Base-by-base conservation (phyloP, 2,113 vertebrate species). In the Oceanites oceanicus region DNA sequence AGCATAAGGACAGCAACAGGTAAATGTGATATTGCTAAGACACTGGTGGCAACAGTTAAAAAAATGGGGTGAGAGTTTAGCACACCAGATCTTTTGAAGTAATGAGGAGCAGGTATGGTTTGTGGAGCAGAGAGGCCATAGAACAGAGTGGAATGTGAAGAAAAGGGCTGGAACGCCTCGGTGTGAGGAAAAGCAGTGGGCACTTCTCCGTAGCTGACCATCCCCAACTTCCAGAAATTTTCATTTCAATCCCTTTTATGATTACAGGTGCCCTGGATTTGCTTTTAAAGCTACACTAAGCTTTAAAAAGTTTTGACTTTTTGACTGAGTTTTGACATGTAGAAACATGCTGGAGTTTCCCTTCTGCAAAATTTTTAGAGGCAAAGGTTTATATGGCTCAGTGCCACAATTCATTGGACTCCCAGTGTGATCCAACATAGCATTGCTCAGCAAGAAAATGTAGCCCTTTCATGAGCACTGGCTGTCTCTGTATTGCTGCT, bases 401-500 rank as follows among this genome's bases (percentile, higher is more conserved):
- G 56, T 89, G 96, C 80, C 92, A 89, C 55, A 81, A 87, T 75
- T 88, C 30, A 17, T 61, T 72, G 70, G 40, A 78, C 83, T 86
- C 92, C 61, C 65, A 91, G 83, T 65, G 92, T 87, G 83, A 81
- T 84, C 45, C 49, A 78, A 55, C 68, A 63, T 2, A 75, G 25
- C 70, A 61, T 53, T 92, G 55, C 86, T 95, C 91, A 91, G 80
- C 83, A 94, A 94, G 86, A 89, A 97, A 89, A 92, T 45, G 80
- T 78, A 86, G 61, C 42, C 36, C 66, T 94, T 95, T 91, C 86
- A 94, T 87, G 53, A 94, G 27, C 45, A 23, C 70, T 93, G 61
- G 11, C 34, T 81, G 58, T 61, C 0, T 0, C 58, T 88, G 26
- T 81, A 72, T 45, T 78, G 73, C 40, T 91, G 73, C 73, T 76